Evolutionary conservation across 2,888 invertebrate genomes (phyloP).

Genomic region (Monoplex corrugatus): DNA sequence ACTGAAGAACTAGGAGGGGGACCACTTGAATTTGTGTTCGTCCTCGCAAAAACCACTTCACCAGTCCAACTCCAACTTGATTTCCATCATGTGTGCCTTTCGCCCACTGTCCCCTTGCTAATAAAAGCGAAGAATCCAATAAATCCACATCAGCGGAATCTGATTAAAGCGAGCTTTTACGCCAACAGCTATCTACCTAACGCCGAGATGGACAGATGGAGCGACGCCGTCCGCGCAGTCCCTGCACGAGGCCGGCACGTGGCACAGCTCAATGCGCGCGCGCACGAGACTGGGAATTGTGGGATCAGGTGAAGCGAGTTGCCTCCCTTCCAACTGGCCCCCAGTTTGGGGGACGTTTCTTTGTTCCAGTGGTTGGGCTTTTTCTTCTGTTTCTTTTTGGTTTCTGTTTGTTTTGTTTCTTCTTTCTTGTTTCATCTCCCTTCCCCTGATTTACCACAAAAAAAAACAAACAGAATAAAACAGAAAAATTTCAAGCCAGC

Average conservation of each 20-base stretch:
- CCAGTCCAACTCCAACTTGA: neutral
- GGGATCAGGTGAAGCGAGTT: constrained; percentile 42
- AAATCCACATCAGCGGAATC: neutral
- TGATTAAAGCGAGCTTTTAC: constrained; percentile 22
- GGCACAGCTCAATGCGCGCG: neutral
- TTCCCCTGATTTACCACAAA: too few relatives aligned
- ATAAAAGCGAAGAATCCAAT: neutral
- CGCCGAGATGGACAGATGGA: constrained; percentile 15
- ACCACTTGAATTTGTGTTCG: too few relatives aligned
- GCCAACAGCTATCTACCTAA: constrained; percentile 26
- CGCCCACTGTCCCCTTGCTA: neutral
- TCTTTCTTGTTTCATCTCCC: neutral
- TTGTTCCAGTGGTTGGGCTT: neutral
- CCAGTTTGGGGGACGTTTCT: neutral
- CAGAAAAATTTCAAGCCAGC: too few relatives aligned
- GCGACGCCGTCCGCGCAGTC: neutral
- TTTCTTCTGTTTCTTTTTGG: too few relatives aligned
- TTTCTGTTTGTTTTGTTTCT: too few relatives aligned
- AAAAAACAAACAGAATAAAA: too few relatives aligned
- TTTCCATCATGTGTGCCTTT: neutral
- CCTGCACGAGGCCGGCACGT: constrained; percentile 36
- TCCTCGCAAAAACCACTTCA: neutral
- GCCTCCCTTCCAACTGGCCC: constrained; percentile 35
- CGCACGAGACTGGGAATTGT: constrained; percentile 2
- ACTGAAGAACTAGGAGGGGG: too few relatives aligned